A percentile compares a stretch with the other conserved stretches of the same genome.
Conservation (phyloP, 2,888 invertebrate species). For the Papilio elwesi region DNA sequence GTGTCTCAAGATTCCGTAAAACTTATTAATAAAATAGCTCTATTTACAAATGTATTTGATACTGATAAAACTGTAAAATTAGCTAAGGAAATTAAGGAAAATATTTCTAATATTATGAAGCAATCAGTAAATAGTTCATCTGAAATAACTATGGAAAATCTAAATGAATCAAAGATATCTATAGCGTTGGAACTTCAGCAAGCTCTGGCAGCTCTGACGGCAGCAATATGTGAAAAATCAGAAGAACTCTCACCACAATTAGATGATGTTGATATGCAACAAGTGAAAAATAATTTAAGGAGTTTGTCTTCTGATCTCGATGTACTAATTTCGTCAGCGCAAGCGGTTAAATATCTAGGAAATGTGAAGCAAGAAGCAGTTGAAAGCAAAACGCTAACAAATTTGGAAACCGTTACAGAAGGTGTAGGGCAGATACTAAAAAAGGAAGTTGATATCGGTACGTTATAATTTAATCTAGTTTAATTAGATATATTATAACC, state of each 20-base stretch:
- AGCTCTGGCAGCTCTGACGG: slow-evolving; percentile 3
- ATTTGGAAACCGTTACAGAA: not conserved
- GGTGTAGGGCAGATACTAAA: too few relatives aligned
- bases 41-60: not conserved
- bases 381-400: not conserved
- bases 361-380: not conserved
- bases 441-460: too few relatives aligned
- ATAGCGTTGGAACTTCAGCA: slow-evolving; percentile 10
- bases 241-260: not conserved
- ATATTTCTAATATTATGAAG: slow-evolving; percentile 4
- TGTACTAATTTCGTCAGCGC: not conserved
- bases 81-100: slow-evolving; percentile 22
- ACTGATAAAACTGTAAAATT: not conserved
- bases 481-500: too few relatives aligned
- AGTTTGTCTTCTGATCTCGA: slow-evolving; percentile 19
- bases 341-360: not conserved
- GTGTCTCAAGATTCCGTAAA: not conserved
- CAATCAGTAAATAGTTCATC: not conserved
- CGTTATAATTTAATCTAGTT: too few relatives aligned
- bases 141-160: not conserved
- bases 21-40: not conserved
- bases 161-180: not conserved
- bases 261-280: not conserved
- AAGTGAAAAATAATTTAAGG: slow-evolving; percentile 1
- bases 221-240: slow-evolving; percentile 4